Base-by-base conservation (phyloP, 2,888 invertebrate species). In the Agrochola lota region DNA sequence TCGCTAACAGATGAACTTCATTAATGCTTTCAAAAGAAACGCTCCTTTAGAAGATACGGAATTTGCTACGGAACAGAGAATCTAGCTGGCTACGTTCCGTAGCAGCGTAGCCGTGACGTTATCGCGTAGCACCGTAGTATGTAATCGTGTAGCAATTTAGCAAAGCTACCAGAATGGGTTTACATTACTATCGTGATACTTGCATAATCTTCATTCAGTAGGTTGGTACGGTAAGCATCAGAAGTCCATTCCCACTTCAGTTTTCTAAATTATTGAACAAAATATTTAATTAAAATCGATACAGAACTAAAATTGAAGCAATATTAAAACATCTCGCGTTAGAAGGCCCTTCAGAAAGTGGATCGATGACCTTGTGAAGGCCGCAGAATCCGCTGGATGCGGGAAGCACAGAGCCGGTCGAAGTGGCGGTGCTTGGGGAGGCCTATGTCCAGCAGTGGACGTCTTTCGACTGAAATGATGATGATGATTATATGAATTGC, bases 91-190 rank as follows among this genome's bases (percentile, higher is more conserved):
- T 66, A 77, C 49, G 55, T 0, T 8, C 2, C 74, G 74, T 80
- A 81, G 68, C 74, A 64, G 30, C 52, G 68, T 74, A 69, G 81
- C 17, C 9, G 12, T 68, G 74, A 73, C 49, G 57, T 74, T 68
- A 80, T 73, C 17, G 30, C 62, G 52, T 76, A 52, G 43, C 72
- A 62, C 62, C 52, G 52, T 75, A 55, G 46, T 60, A 49, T 49
- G 30, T 80, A 71, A 26, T 64, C 30, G 20, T 52, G 62, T 69
- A 74, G 30, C 62, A 62, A 40, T 46, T 30, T 30, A 23, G 17
- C 40, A 35, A n/a, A 67, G 20, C 20, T 5, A 52, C 2, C 9
- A 15, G n/a, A 62, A 71, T 17, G 0, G 4, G 6, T 55, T n/a
- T 17, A 6, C 0, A 9, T 55, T 43, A 20, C 17, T 69, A 7